A percentile compares a stretch with the other conserved stretches of the same genome.
Evolutionary conservation across 2,797 vertebrate species (phyloP).

Genomic region (Tangara arthus): DNA sequence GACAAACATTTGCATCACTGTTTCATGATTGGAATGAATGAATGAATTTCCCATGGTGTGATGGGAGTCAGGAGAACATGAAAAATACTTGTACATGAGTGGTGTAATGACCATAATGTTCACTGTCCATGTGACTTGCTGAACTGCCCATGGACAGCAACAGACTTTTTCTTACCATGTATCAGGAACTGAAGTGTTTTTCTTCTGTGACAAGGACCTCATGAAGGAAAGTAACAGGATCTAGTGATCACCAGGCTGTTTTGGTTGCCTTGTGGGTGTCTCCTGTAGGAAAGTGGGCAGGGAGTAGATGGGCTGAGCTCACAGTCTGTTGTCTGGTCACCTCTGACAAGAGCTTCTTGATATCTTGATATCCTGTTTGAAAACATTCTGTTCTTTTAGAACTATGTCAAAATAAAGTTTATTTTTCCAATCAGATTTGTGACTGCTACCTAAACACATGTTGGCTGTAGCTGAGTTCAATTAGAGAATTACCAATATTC

Average conservation of each 20-base stretch:
- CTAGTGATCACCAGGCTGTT: not conserved
- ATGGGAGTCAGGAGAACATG: not conserved
- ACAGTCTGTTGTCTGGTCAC: not conserved
- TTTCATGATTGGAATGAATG: not conserved
- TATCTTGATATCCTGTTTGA: not conserved
- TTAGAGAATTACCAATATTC: not conserved
- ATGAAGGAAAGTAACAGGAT: not conserved
- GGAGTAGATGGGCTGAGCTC: not conserved
- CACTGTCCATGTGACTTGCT: not conserved
- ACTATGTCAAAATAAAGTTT: not conserved
- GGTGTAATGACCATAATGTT: not conserved
- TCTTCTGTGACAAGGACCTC: not conserved
- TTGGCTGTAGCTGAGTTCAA: not conserved
- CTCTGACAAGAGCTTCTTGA: not conserved
- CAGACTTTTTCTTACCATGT: not conserved
- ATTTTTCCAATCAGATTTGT: not conserved
- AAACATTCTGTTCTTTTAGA: not conserved
- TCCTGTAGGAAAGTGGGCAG: not conserved
- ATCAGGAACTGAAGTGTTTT: not conserved
- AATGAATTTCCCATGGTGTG: rapidly evolving
- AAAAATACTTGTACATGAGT: not conserved
- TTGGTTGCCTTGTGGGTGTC: not conserved
- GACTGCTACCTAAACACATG: not conserved
- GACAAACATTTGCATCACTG: not conserved
- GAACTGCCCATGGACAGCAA: not conserved